Conservation (phyloP, 1,140 invertebrate genomes). For the Lepidurus packardi region DNA sequence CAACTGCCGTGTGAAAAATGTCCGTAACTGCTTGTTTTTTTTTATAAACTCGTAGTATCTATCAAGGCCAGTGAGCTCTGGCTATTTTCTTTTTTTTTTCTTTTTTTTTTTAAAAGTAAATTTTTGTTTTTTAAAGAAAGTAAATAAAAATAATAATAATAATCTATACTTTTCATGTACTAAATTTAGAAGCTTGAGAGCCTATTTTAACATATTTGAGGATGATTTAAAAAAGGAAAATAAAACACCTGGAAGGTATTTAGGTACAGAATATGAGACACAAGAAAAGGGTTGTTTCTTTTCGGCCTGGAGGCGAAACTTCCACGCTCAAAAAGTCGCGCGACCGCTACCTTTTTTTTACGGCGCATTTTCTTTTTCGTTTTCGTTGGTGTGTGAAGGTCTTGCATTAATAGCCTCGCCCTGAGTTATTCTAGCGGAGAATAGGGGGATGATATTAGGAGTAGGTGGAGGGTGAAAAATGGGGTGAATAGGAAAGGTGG, state of each 20-base stretch:
- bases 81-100: no score
- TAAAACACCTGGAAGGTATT: neutral
- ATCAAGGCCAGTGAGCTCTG: neutral
- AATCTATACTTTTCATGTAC: no score
- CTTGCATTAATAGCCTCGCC: neutral
- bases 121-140: no score
- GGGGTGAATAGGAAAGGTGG: neutral
- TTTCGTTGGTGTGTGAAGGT: neutral
- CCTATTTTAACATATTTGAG: no score
- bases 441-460: neutral
- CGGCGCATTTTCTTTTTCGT: neutral
- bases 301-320: neutral
- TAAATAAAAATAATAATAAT: no score
- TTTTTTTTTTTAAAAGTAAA: no score
- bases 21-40: neutral
- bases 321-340: neutral
- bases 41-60: neutral
- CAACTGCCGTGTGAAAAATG: constrained; percentile 3
- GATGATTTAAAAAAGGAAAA: no score
- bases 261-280: neutral
- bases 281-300: neutral
- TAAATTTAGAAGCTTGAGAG: no score
- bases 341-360: neutral
- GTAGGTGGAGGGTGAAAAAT: constrained; percentile 2
- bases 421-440: neutral